Conservation (phyloP, 1,140 invertebrate genomes). For the Ceratitis capitata region DNA sequence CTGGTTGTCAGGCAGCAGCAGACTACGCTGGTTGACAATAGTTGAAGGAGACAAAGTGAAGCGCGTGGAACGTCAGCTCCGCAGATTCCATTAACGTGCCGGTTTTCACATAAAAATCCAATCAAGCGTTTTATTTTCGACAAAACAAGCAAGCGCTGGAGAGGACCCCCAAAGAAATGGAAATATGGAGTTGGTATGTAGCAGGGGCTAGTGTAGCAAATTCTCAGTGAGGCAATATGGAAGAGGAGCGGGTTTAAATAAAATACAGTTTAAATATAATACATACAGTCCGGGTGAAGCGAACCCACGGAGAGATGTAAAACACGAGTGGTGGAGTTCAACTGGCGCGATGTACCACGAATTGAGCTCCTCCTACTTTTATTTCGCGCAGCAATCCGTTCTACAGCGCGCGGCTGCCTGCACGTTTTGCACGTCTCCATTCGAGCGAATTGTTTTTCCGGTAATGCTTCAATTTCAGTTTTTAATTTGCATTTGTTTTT, state of each 20-base stretch:
- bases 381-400: too few relatives aligned
- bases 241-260: neutral
- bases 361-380: too few relatives aligned
- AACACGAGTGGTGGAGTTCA: too few relatives aligned
- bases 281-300: neutral
- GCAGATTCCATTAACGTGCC: neutral
- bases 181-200: neutral
- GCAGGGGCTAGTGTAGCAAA: neutral
- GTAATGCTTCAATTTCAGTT: conserved; percentile 37
- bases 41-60: neutral
- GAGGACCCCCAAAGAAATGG: neutral
- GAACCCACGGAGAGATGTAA: too few relatives aligned
- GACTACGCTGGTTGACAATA: neutral
- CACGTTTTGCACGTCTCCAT: neutral
- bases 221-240: too few relatives aligned
- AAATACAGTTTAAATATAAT: too few relatives aligned
- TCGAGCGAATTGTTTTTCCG: conserved; percentile 29
- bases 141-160: neutral
- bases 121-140: conserved; percentile 6
- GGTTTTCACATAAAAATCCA: conserved; percentile 18
- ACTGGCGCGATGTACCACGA: too few relatives aligned
- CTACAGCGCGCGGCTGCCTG: too few relatives aligned
- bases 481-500: conserved; percentile 24
- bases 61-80: neutral
- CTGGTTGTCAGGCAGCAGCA: neutral